Base-by-base conservation (phyloP, 1,140 invertebrate genomes). In the Cotesia glomerata region DNA sequence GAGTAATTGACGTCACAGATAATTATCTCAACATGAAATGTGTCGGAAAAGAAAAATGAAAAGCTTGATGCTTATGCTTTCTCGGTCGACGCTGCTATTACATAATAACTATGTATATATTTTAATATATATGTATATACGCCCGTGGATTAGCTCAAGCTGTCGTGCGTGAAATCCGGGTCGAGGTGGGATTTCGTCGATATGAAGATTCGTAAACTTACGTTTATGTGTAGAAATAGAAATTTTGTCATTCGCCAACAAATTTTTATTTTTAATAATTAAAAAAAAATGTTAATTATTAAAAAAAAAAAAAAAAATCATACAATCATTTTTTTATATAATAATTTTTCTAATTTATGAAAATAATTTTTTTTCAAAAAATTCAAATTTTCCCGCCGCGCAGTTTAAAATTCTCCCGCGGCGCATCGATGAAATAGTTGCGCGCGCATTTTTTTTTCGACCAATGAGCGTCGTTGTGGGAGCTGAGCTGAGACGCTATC, bases 141-240 rank as follows among this genome's bases (percentile, higher is more conserved):
- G 62, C 52, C 64, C 45, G 71, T 72, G 64, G 71, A 72, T 72
- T 72, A 72, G 64, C 64, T 35, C 62, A 72, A 64, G 71, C 64
- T 67, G 71, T 72, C 54, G 71, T 62, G 71, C 71, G 64, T 72
- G 71, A 72, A 72, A 72, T 72, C 71, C 64, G 63, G 71, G 71
- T 72, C 71, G 71, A 72, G 71, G 71, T 72, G 71, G 71, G 63
- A 72, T 72, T 72, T 72, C 71, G 54, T 72, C 71, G 71, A 67
- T 72, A 72, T 72, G 71, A 72, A 67, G 54, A 72, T 72, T 14
- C 58, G 64, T 62, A 67, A 72, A 67, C 35, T 35, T 35, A 72
- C 69, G 18, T 32, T 56, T 36, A 49, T 3, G 49, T 64, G 63
- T 72, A 72, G 71, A 72, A 72, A 72, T 72, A 72, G 71, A 72